Evolutionary conservation across 1,140 invertebrate genomes (phyloP), one percentile per base, ranked within the genome.

Genomic region (Luehdorfia chinensis): DNA sequence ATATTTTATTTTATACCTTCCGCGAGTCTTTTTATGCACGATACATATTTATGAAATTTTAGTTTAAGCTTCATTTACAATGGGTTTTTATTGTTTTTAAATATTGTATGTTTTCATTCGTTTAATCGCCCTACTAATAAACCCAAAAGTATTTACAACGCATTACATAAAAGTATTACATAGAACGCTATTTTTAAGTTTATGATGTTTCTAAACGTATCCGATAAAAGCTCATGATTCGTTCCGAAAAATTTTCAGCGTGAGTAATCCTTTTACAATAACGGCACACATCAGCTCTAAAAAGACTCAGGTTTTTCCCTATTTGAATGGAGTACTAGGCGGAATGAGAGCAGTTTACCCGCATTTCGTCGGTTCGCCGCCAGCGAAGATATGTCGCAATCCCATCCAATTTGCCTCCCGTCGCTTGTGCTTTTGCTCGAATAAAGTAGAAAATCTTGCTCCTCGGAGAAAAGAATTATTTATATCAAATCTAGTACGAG

Each of bases 331-430:
- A 71, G 63, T 55, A 50, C 54, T 64, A 52, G 65, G 48, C 61
- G 58, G 56, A 67, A 69, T 72, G 67, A 51, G 60, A 73, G 64
- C 71, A 74, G 78, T 71, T 77, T 75, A 78, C 70, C 68, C 62
- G 70, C 66, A 70, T 73, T 73, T 75, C 71, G 62, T 59, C 67
- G 73, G 68, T 66, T 78, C 61, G 57, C 69, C 63, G 70, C 67
- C 58, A 78, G 62, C 61, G 62, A 69, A 75, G 74, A 80, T 80
- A 77, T 78, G 75, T 81, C 78, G 73, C 78, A 79, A 79, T 79
- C 72, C 70, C 65, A 76, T 80, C 80, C 75, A 81, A 84, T 84
- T 84, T 80, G 67, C 74, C 67, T 79, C 72, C 74, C 64, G 67
- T 67, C 67, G 71, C 54, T 64, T 63, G 59, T 59, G 55, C 67